A percentile compares a stretch with the other conserved stretches of the same genome.
These are phyloP conservation scores for Hymenopus coronatus DNA, from an alignment of 2,888 invertebrate species.

Conservation along the genomic window DNA sequence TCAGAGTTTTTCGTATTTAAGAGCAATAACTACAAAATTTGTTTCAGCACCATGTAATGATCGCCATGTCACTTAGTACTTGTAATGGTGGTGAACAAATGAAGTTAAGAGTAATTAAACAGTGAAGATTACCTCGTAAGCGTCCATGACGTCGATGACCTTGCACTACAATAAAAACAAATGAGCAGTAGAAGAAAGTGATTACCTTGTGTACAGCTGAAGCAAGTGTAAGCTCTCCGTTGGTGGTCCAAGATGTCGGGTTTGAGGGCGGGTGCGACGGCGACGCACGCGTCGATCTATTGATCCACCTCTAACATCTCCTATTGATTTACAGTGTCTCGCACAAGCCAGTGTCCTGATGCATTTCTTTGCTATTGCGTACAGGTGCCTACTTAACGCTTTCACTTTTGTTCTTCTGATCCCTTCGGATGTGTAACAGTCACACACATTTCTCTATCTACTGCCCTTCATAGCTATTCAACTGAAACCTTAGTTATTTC, in stretches of 20 bases:
- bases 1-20: no score
- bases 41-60: no score
- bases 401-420: not conserved
- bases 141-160: not conserved
- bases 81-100: no score
- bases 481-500: no score
- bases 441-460: no score
- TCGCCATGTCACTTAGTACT: no score
- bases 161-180: not conserved
- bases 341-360: not conserved
- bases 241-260: slow-evolving; percentile 12
- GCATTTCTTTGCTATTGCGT: not conserved
- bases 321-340: not conserved
- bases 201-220: not conserved
- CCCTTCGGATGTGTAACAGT: no score
- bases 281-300: slow-evolving; percentile 17
- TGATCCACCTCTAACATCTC: not conserved
- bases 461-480: no score
- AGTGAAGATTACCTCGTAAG: no score
- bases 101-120: no score
- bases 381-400: not conserved
- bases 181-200: not conserved
- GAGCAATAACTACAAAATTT: no score
- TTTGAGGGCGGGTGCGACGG: not conserved
- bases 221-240: not conserved